These are phyloP conservation scores for Syrphus vitripennis DNA, from an alignment of 2,888 invertebrate genomes.

Conservation along the genomic window DNA sequence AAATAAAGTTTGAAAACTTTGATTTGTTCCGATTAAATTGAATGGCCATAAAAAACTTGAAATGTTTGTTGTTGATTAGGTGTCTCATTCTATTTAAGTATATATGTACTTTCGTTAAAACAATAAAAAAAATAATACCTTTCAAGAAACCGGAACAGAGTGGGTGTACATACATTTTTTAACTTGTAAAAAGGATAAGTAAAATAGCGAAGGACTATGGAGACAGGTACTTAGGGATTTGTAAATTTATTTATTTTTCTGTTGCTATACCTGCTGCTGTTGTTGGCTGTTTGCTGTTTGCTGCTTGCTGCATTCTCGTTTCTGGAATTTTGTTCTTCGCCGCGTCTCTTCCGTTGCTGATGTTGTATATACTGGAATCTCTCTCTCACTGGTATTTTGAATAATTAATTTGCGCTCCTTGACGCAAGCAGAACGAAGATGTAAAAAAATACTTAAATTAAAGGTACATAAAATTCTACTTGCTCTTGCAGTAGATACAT, in stretches of 20 bases:
- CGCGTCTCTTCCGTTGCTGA: neutral
- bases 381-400: constrained; percentile 41
- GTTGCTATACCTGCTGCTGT: constrained; percentile 13
- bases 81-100: neutral
- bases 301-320: constrained; percentile 43
- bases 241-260: constrained; percentile 31
- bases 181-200: neutral
- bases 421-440: constrained; percentile 1
- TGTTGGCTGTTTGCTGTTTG: too few species aligned
- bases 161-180: neutral
- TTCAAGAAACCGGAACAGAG: neutral
- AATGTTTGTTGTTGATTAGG: neutral
- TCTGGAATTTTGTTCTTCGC: constrained; percentile 8
- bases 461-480: constrained; percentile 47
- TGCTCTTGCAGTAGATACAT: neutral
- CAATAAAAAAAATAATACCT: neutral
- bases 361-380: neutral
- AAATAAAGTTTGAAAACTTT: neutral
- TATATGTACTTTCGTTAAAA: neutral
- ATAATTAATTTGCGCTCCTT: constrained; percentile 58
- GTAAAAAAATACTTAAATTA: constrained; percentile 40
- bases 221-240: constrained; percentile 32
- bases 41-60: constrained; percentile 6
- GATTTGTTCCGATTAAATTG: constrained; percentile 41
- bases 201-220: constrained; percentile 16